These are phyloP conservation scores for Brachypteracias leptosomus DNA, from an alignment of 2,113 vertebrate genomes.

Conservation along the genomic window DNA sequence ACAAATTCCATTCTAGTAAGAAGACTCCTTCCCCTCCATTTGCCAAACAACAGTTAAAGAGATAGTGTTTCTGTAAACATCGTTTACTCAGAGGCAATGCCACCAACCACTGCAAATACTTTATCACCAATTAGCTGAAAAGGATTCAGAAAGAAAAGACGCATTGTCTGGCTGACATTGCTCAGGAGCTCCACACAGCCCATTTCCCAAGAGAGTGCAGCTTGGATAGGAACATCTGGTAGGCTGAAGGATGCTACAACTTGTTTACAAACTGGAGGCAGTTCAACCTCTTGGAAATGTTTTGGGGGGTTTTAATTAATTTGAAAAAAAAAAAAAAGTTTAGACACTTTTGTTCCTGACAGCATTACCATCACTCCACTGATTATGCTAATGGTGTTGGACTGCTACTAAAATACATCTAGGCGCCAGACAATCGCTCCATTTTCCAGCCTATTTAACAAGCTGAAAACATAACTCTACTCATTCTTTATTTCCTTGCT, in stretches of 20 bases:
- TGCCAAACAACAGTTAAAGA: not conserved
- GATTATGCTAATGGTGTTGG: slow-evolving; percentile 20
- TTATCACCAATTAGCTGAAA: not conserved
- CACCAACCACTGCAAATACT: not conserved
- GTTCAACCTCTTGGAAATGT: not conserved
- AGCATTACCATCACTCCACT: not conserved
- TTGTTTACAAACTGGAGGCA: not conserved
- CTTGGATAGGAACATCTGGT: not conserved
- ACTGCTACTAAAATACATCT: not conserved
- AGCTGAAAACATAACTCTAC: slow-evolving; percentile 28
- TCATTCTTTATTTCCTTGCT: not conserved
- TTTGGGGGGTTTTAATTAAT: not conserved
- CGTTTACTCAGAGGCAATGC: not conserved
- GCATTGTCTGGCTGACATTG: not conserved
- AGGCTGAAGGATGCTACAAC: not conserved
- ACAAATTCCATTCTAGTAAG: not conserved
- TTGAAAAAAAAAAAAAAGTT: not conserved
- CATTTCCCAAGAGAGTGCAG: not conserved
- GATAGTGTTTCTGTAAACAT: not conserved
- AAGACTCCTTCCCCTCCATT: not conserved
- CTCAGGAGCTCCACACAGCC: not conserved
- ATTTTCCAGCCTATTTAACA: slow-evolving; percentile 67
- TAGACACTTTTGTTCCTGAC: not conserved
- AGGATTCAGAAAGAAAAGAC: not conserved
- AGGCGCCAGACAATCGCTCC: slow-evolving; percentile 39